Conservation (phyloP, 2,888 invertebrate genomes). For the Aphelenchoides bicaudatus region DNA sequence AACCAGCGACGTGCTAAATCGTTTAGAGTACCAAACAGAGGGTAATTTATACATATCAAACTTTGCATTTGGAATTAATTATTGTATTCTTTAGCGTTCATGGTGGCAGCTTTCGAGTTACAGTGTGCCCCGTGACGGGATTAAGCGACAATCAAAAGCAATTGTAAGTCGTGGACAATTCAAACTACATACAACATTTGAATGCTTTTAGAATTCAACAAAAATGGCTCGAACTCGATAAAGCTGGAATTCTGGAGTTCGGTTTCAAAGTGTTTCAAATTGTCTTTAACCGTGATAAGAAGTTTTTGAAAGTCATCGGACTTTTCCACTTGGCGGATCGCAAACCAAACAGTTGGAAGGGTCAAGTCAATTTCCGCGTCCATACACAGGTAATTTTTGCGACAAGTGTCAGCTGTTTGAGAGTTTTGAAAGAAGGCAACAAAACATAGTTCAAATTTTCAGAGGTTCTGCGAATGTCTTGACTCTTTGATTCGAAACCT, state of each 20-base stretch:
- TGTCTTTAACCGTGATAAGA: slow-evolving; percentile 28
- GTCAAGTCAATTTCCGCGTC: slow-evolving; percentile 26
- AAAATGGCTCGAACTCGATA: slow-evolving; percentile 32
- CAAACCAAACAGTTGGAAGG: slow-evolving; percentile 16
- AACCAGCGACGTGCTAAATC: slow-evolving; percentile 17
- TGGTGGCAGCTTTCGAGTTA: slow-evolving; percentile 26
- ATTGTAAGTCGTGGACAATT: no score
- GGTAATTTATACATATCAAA: no score
- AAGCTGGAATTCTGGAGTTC: slow-evolving; percentile 25
- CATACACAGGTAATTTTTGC: slow-evolving; percentile 23
- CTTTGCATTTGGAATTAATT: no score
- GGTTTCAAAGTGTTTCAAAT: slow-evolving; percentile 34
- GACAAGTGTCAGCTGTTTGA: background rate
- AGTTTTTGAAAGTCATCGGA: slow-evolving; percentile 28
- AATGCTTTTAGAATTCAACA: no score
- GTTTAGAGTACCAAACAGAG: slow-evolving; percentile 20
- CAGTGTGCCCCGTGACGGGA: slow-evolving; percentile 30
- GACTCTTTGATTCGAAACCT: slow-evolving; percentile 26
- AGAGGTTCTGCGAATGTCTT: slow-evolving; percentile 26
- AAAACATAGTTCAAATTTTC: background rate
- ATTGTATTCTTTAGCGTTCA: no score
- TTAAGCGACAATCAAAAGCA: slow-evolving; percentile 29
- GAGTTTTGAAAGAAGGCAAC: background rate
- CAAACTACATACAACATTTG: no score
- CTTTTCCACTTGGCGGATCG: slow-evolving; percentile 18